Conservation (phyloP, 2,888 invertebrate species). For the Drosophila paracracens region DNA sequence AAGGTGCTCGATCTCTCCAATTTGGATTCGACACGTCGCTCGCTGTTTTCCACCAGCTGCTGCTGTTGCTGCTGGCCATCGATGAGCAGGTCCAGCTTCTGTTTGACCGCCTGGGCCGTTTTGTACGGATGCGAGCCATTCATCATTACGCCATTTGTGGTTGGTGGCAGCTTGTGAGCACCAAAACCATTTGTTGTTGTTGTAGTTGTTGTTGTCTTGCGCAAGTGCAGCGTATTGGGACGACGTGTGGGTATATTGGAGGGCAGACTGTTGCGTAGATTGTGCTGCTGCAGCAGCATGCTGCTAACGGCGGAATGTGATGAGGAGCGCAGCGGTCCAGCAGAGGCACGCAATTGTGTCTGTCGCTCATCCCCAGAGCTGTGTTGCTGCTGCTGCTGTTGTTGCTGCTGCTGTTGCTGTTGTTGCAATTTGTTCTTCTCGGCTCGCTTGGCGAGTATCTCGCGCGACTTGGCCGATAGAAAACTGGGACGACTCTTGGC, state of each 20-base stretch:
- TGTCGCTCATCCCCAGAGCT: constrained; percentile 69
- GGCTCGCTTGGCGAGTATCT: constrained; percentile 84
- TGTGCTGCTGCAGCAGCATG: constrained; percentile 73
- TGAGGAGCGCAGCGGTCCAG: constrained; percentile 75
- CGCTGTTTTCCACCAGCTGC: constrained; percentile 19
- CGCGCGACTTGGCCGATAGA: constrained; percentile 84
- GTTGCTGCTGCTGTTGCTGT: constrained; percentile 70
- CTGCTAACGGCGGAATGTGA: constrained; percentile 80
- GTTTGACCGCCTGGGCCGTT: constrained; percentile 79
- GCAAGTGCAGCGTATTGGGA: constrained; percentile 82
- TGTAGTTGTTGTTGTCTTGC: constrained; percentile 66
- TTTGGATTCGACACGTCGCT: constrained; percentile 76
- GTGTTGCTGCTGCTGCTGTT: constrained; percentile 51
- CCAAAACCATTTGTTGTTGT: constrained; percentile 41
- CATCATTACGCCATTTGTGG: constrained; percentile 57
- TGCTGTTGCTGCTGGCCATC: constrained; percentile 58
- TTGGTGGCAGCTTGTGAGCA: constrained; percentile 22
- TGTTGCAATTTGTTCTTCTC: constrained; percentile 82
- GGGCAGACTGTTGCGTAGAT: constrained; percentile 79
- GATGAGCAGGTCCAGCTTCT: constrained; percentile 83
- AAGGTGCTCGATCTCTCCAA: constrained; percentile 85
- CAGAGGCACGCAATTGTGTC: constrained; percentile 56
- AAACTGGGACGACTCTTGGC: constrained; percentile 82
- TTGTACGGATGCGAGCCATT: constrained; percentile 70
- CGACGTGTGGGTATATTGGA: constrained; percentile 84